These are phyloP conservation scores for Indri indri DNA, from an alignment of 2,113 vertebrate species.

Conservation along the genomic window DNA sequence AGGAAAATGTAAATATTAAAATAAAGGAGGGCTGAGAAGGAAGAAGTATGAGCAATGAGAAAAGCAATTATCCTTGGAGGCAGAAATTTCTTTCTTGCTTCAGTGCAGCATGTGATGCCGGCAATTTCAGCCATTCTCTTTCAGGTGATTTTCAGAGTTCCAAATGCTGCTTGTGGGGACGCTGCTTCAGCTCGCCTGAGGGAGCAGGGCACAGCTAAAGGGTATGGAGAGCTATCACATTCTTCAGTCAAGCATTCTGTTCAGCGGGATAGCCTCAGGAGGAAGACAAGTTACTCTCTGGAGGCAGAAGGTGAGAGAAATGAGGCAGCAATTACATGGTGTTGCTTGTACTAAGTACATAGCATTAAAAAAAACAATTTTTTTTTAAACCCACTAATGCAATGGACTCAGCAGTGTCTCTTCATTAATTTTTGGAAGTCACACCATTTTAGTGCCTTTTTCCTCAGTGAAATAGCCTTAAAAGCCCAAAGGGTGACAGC, in stretches of 20 bases:
- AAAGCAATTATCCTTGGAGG: conserved; percentile 68
- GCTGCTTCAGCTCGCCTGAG: not conserved
- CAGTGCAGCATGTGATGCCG: not conserved
- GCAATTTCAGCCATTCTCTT: conserved; percentile 64
- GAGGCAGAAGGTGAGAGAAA: conserved; percentile 52
- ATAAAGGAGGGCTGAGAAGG: conserved; percentile 43
- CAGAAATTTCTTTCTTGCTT: conserved; percentile 61
- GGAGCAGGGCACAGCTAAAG: not conserved
- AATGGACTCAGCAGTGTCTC: not conserved
- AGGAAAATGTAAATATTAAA: conserved; percentile 53
- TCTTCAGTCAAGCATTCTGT: conserved; percentile 5
- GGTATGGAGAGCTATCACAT: not conserved
- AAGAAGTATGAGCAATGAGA: conserved; percentile 33
- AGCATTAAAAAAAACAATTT: not conserved
- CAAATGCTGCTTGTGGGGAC: conserved; percentile 11
- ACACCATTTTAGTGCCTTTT: not conserved
- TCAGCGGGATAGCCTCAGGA: conserved; percentile 35
- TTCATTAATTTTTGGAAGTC: conserved; percentile 22
- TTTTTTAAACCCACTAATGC: not conserved
- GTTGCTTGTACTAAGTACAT: conserved; percentile 38
- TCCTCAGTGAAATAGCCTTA: not conserved
- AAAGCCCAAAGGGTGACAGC: not conserved
- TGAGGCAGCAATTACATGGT: not conserved
- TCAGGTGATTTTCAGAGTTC: conserved; percentile 51
- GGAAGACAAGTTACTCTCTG: not conserved